A percentile compares a stretch with the other conserved stretches of the same genome.
These are phyloP conservation scores for Gobio gobio DNA, from an alignment of 2,113 vertebrate genomes.

Conservation along the genomic window DNA sequence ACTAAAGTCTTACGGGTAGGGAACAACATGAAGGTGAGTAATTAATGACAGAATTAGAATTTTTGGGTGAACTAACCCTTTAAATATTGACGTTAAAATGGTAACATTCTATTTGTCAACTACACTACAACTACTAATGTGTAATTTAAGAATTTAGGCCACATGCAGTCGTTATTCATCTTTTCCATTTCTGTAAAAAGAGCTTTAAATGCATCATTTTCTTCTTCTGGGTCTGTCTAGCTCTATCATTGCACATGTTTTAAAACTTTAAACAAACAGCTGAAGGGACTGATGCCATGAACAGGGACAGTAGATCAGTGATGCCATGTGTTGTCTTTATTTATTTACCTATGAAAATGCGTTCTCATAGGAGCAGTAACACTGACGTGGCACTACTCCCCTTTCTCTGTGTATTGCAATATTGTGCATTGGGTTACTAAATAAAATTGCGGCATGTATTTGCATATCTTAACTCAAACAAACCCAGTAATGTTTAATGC, in stretches of 20 bases:
- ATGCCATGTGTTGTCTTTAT: conserved; percentile 24
- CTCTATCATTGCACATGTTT: neutral
- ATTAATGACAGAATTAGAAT: too few relatives aligned
- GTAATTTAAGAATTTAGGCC: neutral
- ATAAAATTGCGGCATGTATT: neutral
- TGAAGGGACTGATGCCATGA: neutral
- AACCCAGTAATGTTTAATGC: neutral
- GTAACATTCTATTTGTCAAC: neutral
- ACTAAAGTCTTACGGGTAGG: too few relatives aligned
- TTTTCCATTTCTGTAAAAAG: neutral
- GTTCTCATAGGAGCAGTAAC: conserved; percentile 44
- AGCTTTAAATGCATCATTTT: neutral
- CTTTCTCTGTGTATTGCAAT: conserved; percentile 8
- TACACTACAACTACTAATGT: neutral
- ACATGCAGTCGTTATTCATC: neutral
- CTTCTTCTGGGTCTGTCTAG: too few relatives aligned
- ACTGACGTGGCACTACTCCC: conserved; percentile 41
- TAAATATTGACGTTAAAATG: neutral
- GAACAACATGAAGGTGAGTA: too few relatives aligned
- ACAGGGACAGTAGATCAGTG: neutral
- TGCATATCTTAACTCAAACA: conserved; percentile 15
- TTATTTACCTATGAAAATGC: conserved; percentile 11
- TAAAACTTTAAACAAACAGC: neutral
- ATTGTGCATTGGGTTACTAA: neutral
- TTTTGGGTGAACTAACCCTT: too few relatives aligned